Conservation (phyloP, 2,113 vertebrate species). For the Cromileptes altivelis region DNA sequence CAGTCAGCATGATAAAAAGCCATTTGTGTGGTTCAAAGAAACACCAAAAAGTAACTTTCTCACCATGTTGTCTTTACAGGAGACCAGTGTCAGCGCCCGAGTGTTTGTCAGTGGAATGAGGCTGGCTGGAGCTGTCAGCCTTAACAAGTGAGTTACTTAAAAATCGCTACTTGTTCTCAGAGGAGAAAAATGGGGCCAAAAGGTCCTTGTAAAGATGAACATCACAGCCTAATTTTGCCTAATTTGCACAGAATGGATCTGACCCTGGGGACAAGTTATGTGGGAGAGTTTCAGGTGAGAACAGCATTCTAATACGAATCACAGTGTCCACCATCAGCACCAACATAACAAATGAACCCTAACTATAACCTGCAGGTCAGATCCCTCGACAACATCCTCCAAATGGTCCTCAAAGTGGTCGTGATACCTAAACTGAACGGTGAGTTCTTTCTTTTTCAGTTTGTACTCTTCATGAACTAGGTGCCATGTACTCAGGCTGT, state of each 20-base stretch:
- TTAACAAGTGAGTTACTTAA: conserved; percentile 79
- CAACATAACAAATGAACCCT: not conserved
- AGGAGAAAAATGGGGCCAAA: conserved; percentile 18
- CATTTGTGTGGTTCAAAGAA: not conserved
- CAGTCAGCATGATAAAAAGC: not conserved
- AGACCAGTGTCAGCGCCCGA: conserved; percentile 69
- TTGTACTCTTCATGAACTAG: too few relatives aligned
- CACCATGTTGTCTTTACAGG: conserved; percentile 53
- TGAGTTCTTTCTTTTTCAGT: conserved; percentile 51
- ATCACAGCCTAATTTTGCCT: conserved; percentile 44
- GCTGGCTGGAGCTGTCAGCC: conserved; percentile 72
- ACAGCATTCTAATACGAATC: not conserved
- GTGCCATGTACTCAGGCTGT: not conserved
- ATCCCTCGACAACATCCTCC: conserved; percentile 69
- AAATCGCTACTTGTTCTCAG: not conserved
- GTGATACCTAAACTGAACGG: conserved; percentile 80
- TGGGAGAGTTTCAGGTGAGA: conserved; percentile 83
- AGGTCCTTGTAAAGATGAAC: conserved; percentile 33
- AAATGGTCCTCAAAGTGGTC: conserved; percentile 69
- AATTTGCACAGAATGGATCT: conserved; percentile 76
- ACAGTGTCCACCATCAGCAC: not conserved
- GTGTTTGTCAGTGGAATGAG: conserved; percentile 70
- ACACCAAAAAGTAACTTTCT: not conserved
- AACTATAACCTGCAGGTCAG: conserved; percentile 68
- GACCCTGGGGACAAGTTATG: conserved; percentile 76